Conservation (phyloP, 2,888 invertebrate genomes). For the Drosophila aldrichi region DNA sequence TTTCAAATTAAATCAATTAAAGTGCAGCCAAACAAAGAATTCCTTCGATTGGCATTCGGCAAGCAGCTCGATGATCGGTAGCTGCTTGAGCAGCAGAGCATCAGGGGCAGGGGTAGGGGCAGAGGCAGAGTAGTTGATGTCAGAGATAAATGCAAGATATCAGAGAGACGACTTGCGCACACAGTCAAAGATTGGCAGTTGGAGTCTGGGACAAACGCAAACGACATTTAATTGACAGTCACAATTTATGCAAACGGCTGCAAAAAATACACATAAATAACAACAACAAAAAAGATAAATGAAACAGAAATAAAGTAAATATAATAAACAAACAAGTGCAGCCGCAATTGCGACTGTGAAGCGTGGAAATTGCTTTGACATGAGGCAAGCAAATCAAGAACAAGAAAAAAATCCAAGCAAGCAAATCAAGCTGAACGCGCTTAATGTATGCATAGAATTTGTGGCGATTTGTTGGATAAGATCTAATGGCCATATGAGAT, state of each 20-base stretch:
- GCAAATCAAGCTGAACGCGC: neutral
- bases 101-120: conserved; percentile 23
- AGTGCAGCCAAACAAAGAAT: conserved; percentile 56
- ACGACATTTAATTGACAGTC: conserved; percentile 74
- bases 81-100: neutral
- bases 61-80: neutral
- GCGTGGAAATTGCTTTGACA: conserved; percentile 52
- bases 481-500: neutral
- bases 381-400: conserved; percentile 32
- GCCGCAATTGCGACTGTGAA: conserved; percentile 42
- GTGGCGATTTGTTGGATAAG: conserved; percentile 14
- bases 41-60: conserved; percentile 62
- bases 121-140: conserved; percentile 39
- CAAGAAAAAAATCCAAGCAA: conserved; percentile 7
- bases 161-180: conserved; percentile 38
- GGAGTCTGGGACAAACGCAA: conserved; percentile 46
- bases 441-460: conserved; percentile 19
- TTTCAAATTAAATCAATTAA: conserved; percentile 78
- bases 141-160: conserved; percentile 53
- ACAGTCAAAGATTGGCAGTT: conserved; percentile 67
- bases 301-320: conserved; percentile 29
- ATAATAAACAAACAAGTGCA: conserved; percentile 44
- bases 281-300: conserved; percentile 6
- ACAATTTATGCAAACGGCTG: conserved; percentile 78
- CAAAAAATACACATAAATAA: conserved; percentile 24